Conservation (phyloP, 2,113 vertebrate genomes). For the Hemiscyllium ocellatum region DNA sequence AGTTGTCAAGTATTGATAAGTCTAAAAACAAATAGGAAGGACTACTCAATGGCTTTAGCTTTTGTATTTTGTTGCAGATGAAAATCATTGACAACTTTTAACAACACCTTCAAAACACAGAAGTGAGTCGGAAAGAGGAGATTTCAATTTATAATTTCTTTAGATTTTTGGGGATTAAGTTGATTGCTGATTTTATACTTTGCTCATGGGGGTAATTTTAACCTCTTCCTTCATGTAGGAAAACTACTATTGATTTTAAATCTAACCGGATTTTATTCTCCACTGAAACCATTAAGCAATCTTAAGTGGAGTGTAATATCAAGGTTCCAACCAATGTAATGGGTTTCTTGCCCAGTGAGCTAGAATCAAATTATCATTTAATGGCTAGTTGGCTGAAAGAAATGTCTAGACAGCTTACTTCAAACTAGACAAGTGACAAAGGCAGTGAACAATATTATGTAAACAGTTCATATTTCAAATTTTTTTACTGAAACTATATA, state of each 20-base stretch:
- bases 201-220: not conserved
- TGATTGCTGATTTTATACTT: not conserved
- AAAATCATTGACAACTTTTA: not conserved
- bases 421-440: not conserved
- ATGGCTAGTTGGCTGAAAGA: not conserved
- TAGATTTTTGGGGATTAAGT: not conserved
- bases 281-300: not conserved
- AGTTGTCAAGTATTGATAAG: not conserved
- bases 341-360: not conserved
- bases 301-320: not conserved
- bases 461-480: conserved; percentile 6
- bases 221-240: not conserved
- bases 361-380: not conserved
- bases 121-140: not conserved
- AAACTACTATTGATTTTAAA: not conserved
- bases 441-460: not conserved
- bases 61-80: not conserved
- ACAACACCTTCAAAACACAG: not conserved
- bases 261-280: not conserved
- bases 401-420: conserved; percentile 7
- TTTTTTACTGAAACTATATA: not conserved
- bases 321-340: not conserved
- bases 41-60: not conserved
- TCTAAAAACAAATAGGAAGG: not conserved
- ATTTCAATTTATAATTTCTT: not conserved